A percentile compares a stretch with the other conserved stretches of the same genome.
Conservation (phyloP, 1,140 invertebrate species). For the Drosophila simulans region DNA sequence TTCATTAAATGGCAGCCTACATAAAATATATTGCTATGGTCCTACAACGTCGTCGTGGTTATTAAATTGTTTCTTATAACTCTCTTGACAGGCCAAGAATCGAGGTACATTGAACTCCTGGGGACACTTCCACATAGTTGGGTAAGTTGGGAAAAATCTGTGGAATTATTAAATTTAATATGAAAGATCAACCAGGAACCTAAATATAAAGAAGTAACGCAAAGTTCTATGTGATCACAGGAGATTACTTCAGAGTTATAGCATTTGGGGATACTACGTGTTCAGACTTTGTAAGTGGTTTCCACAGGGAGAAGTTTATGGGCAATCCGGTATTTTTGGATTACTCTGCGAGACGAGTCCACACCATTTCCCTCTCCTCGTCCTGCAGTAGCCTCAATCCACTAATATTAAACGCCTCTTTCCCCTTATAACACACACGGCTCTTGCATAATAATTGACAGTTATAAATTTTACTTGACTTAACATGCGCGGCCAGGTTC, state of each 20-base stretch:
- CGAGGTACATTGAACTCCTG: slow-evolving; percentile 59
- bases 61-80: slow-evolving; percentile 17
- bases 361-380: not conserved
- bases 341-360: slow-evolving; percentile 51
- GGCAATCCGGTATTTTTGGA: slow-evolving; percentile 73
- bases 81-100: slow-evolving; percentile 33
- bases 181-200: slow-evolving; percentile 10
- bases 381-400: not conserved
- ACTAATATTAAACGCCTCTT: not conserved
- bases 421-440: slow-evolving; percentile 45
- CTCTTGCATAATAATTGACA: slow-evolving; percentile 84
- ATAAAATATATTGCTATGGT: slow-evolving; percentile 47
- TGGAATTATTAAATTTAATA: slow-evolving; percentile 29
- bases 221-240: not conserved
- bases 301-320: slow-evolving; percentile 27
- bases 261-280: slow-evolving; percentile 50
- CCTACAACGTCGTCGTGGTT: slow-evolving; percentile 14
- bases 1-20: slow-evolving; percentile 71
- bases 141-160: slow-evolving; percentile 20
- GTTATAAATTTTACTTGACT: slow-evolving; percentile 79
- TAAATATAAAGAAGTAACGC: slow-evolving; percentile 14
- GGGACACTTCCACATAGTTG: slow-evolving; percentile 49
- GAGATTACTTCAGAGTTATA: not conserved
- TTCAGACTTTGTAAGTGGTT: slow-evolving; percentile 59
- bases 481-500: slow-evolving; percentile 39